Percentiles rank a stretch among this genome's conserved stretches.
These are phyloP conservation scores for Paguma larvata DNA, from an alignment of 2,797 vertebrate species.

Conservation along the genomic window DNA sequence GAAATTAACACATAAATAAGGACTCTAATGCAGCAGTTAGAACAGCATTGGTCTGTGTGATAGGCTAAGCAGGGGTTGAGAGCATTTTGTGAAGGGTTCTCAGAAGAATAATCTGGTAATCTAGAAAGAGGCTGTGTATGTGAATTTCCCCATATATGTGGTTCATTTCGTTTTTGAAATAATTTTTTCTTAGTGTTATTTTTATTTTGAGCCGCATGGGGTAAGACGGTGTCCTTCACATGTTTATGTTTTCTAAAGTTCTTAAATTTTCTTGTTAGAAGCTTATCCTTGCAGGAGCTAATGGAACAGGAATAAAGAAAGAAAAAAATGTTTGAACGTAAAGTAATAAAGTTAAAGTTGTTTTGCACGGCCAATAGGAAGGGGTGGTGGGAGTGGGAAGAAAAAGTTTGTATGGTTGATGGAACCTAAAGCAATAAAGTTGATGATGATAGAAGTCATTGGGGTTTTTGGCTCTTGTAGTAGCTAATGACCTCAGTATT, in stretches of 20 bases:
- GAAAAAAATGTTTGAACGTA: not conserved
- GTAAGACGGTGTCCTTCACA: not conserved
- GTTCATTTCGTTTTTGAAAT: not conserved
- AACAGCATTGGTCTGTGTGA: not conserved
- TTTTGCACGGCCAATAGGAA: not conserved
- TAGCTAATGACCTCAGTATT: not conserved
- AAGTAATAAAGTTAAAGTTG: not conserved
- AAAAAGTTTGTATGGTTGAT: not conserved
- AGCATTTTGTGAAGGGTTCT: not conserved
- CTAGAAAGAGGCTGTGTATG: not conserved
- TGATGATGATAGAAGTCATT: not conserved
- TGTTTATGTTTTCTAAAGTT: not conserved
- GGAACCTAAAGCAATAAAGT: not conserved
- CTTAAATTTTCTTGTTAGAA: not conserved
- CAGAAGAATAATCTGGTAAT: not conserved
- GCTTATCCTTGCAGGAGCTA: not conserved
- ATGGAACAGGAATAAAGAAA: not conserved
- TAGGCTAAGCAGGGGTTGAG: not conserved
- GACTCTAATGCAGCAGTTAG: not conserved
- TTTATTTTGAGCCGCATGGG: not conserved
- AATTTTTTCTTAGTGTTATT: not conserved
- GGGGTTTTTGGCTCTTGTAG: not conserved
- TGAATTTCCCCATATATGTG: not conserved
- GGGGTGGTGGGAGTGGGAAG: not conserved
- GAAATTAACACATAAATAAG: not conserved